Base-by-base conservation (phyloP, 2,113 vertebrate species). In the Apodemus speciosus region DNA sequence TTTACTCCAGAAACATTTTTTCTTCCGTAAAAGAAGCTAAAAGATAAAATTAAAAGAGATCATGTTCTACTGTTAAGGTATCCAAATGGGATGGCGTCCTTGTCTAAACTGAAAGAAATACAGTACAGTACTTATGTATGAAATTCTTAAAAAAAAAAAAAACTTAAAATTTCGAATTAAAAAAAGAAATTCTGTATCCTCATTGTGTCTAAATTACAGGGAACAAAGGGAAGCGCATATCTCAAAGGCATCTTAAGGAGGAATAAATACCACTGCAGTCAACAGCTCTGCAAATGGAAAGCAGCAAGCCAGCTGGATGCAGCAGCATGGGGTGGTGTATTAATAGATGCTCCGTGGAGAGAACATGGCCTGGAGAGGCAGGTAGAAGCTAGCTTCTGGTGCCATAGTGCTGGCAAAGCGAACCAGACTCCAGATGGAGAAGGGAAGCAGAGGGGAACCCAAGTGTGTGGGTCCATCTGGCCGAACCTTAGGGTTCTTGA, bases 401-500 rank as follows among this genome's bases (percentile, higher is more conserved):
- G 30, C 91, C 51, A 90, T 76, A 79, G 77, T 0, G 0, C 1
- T 95, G 97, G 94, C 96, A 80, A 71, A 25, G 77, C 10, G 2
- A 49, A 56, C 62, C 86, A 90, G 96, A 81, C 96, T 96, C 96
- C 96, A 96, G 96, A 96, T 96, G 96, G 96, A 96, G 84, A 35
- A 53, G 94, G 56, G 58, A 85, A 85, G 86, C 66, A 51, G 66
- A 62, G 49, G 83, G 91, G 89, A 64, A 85, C 64, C 91, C 80
- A 53, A 30, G 94, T 16, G 86, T 23, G 35, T 7, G 84, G 77
- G 56, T 93, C 96, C 97, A 96, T 96, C 96, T 97, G 97, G 93
- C 90, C 43, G 3, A 11, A 46, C 83, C 92, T 96, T 83, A 15
- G 0, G 38, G 64, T 32, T 89, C 93, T 77, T 62, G 49, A 86